phyloP scores from a whole-genome alignment of 2,113 vertebrate genomes.

The Triplophysa rosa region DNA sequence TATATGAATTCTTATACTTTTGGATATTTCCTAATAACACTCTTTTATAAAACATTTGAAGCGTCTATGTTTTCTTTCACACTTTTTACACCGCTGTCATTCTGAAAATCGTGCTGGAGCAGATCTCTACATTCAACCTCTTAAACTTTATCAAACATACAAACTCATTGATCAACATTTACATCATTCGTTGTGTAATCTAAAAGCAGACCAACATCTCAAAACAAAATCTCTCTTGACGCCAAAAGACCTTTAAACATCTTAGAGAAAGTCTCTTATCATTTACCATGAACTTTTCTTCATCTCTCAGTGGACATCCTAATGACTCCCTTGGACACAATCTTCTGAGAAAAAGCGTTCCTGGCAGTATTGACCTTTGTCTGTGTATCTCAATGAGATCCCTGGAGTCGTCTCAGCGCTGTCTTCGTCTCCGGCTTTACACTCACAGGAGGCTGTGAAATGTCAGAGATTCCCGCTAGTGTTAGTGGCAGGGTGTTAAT shows the following conservation, averaged over 20 bases:
- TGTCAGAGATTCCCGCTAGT: conserved; percentile 55
- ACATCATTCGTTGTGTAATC: not conserved
- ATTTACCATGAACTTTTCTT: conserved; percentile 30
- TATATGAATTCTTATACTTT: conserved; percentile 62
- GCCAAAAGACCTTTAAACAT: conserved; percentile 11
- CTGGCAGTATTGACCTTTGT: conserved; percentile 65
- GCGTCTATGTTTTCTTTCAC: conserved; percentile 55
- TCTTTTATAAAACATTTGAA: conserved; percentile 65
- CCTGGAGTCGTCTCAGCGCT: not conserved
- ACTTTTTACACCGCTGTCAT: conserved; percentile 17
- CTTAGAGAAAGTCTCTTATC: not conserved
- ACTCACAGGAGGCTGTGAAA: conserved; percentile 48
- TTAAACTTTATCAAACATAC: not conserved
- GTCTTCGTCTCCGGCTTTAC: not conserved
- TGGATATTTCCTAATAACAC: conserved; percentile 67
- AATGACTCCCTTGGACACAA: conserved; percentile 61
- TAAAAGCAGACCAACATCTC: not conserved
- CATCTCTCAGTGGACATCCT: conserved; percentile 51
- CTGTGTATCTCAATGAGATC: conserved; percentile 53
- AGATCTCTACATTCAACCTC: too few relatives aligned
- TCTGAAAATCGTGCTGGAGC: not conserved
- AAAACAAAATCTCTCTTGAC: conserved; percentile 19
- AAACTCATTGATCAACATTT: conserved; percentile 3
- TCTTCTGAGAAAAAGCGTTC: conserved; percentile 52
- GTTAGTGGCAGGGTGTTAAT: conserved; percentile 39